These are phyloP conservation scores for Eulemur coronatus DNA, from an alignment of 2,797 vertebrate species.

Conservation along the genomic window DNA sequence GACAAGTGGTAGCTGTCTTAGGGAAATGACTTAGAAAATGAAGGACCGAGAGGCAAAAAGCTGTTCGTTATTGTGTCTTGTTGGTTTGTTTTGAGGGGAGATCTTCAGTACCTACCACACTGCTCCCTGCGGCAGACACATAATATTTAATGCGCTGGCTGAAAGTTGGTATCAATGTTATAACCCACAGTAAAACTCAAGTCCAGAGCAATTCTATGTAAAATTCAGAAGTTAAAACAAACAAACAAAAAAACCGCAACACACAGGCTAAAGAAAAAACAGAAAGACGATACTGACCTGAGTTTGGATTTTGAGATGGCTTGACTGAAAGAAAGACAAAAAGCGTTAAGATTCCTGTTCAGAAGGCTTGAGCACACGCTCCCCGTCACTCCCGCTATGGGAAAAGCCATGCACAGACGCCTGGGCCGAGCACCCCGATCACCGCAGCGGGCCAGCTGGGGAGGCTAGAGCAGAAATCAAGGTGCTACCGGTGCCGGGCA, in stretches of 20 bases:
- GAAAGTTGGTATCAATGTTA: background rate
- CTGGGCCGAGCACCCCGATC: background rate
- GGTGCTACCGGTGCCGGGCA: background rate
- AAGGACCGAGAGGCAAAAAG: background rate
- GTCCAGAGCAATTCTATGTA: background rate
- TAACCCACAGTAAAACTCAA: background rate
- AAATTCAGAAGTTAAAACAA: background rate
- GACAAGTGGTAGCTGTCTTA: background rate
- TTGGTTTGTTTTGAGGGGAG: background rate
- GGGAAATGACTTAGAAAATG: background rate
- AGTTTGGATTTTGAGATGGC: conserved; percentile 99
- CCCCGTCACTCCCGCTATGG: background rate
- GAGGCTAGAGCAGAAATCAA: background rate
- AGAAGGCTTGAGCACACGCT: background rate
- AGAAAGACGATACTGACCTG: conserved; percentile 92
- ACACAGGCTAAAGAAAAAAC: background rate
- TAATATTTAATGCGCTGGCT: background rate
- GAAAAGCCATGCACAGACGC: conserved; percentile 61
- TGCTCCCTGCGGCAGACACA: background rate
- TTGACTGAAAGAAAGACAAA: conserved; percentile 91
- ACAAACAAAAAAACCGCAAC: background rate
- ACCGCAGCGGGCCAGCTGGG: background rate
- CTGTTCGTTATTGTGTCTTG: accelerated
- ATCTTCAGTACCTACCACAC: background rate
- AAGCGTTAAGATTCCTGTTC: conserved; percentile 41